Conservation (phyloP, 1,140 invertebrate genomes). For the Tetragnatha versicolor region DNA sequence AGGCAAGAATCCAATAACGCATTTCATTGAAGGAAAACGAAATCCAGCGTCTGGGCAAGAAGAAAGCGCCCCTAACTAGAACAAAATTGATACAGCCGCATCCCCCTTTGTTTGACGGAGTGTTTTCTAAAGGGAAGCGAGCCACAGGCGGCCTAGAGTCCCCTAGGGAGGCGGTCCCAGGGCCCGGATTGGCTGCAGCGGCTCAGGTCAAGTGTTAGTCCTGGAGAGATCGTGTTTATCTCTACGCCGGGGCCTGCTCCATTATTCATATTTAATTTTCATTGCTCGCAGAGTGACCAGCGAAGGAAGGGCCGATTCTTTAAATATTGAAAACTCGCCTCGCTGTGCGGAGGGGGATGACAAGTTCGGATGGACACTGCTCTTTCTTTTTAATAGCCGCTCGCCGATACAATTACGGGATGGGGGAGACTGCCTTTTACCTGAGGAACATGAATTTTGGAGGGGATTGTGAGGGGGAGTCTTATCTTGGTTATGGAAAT, state of each 20-base stretch:
- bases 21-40: too few species aligned
- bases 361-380: too few species aligned
- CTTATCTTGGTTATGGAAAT: too few species aligned
- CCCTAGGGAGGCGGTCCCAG: slow-evolving; percentile 43
- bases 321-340: slow-evolving; percentile 52
- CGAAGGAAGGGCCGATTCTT: slow-evolving; percentile 45
- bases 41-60: too few species aligned
- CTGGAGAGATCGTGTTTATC: slow-evolving; percentile 52
- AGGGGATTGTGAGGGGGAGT: too few species aligned
- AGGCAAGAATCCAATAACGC: too few species aligned
- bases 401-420: too few species aligned
- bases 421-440: too few species aligned
- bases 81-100: slow-evolving; percentile 1
- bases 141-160: background rate
- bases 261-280: slow-evolving; percentile 56
- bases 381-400: too few species aligned
- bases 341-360: slow-evolving; percentile 2
- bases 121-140: slow-evolving; percentile 10
- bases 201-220: slow-evolving; percentile 43
- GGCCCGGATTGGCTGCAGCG: slow-evolving; percentile 43
- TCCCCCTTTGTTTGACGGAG: slow-evolving; percentile 29
- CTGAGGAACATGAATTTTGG: too few species aligned
- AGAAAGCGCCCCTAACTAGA: too few species aligned
- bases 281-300: slow-evolving; percentile 51
- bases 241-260: slow-evolving; percentile 43